Evolutionary conservation across 1,140 invertebrate species (phyloP).

Genomic region (Euglossa dilemma): DNA sequence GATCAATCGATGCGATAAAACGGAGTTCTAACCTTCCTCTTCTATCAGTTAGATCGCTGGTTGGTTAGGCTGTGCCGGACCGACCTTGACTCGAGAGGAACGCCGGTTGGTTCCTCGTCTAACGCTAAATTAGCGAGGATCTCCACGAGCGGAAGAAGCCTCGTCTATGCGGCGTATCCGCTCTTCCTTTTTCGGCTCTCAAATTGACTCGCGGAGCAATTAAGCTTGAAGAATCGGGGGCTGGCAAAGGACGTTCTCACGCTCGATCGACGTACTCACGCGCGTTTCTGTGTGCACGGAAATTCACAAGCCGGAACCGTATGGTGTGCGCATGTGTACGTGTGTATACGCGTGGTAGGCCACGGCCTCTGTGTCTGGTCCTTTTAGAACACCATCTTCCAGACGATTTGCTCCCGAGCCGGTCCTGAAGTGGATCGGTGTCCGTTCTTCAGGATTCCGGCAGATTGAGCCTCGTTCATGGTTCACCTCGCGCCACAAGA

Average conservation of each 20-base stretch:
- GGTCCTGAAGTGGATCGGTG: slow-evolving; percentile 63
- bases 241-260: slow-evolving; percentile 62
- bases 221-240: slow-evolving; percentile 59
- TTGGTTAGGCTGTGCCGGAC: no score
- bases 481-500: slow-evolving; percentile 74
- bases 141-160: slow-evolving; percentile 42
- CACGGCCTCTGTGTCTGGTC: slow-evolving; percentile 51
- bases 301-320: slow-evolving; percentile 9
- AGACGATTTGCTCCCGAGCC: slow-evolving; percentile 64
- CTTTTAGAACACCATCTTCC: slow-evolving; percentile 73
- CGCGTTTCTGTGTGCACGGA: slow-evolving; percentile 20
- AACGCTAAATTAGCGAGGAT: slow-evolving; percentile 49
- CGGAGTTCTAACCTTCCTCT: background rate
- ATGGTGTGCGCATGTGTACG: background rate
- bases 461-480: slow-evolving; percentile 76
- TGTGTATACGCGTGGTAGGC: slow-evolving; percentile 2
- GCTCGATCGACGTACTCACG: slow-evolving; percentile 45
- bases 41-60: slow-evolving; percentile 4
- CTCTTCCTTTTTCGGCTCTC: slow-evolving; percentile 54
- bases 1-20: slow-evolving; percentile 6
- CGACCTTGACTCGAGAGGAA: slow-evolving; percentile 43
- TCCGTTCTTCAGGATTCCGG: slow-evolving; percentile 78
- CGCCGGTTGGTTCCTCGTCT: slow-evolving; percentile 26
- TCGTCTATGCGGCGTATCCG: slow-evolving; percentile 24
- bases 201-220: slow-evolving; percentile 60